phyloP scores from a whole-genome alignment of 2,797 vertebrate genomes.

The Sciurus carolinensis region DNA sequence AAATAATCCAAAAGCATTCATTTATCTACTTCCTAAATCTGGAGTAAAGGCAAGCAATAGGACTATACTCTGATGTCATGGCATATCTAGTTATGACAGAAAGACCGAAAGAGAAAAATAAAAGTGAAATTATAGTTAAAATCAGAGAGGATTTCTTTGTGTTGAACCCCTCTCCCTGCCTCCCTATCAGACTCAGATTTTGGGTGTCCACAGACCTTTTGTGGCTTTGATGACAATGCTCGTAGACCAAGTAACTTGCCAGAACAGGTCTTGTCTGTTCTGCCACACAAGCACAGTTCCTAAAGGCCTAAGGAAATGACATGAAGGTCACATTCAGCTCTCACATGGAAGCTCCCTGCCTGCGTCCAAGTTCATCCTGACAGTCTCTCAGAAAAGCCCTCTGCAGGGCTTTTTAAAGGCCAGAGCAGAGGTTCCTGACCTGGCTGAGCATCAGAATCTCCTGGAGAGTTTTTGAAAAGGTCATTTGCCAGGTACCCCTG shows the following conservation, averaged over 20 bases:
- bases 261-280: not conserved
- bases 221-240: not conserved
- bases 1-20: not conserved
- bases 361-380: not conserved
- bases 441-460: not conserved
- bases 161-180: not conserved
- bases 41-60: not conserved
- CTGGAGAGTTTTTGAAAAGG: not conserved
- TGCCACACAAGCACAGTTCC: not conserved
- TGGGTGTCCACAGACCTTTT: not conserved
- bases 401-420: not conserved
- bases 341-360: not conserved
- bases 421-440: not conserved
- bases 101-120: not conserved
- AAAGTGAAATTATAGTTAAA: not conserved
- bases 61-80: not conserved
- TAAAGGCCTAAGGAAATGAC: not conserved
- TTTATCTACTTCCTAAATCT: not conserved
- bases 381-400: not conserved
- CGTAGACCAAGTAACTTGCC: accelerated
- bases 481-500: not conserved
- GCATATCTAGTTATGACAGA: not conserved
- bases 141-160: not conserved
- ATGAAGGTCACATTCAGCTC: not conserved
- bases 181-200: not conserved